Base-by-base conservation (phyloP, 2,888 invertebrate genomes). In the Cryptus armator region DNA sequence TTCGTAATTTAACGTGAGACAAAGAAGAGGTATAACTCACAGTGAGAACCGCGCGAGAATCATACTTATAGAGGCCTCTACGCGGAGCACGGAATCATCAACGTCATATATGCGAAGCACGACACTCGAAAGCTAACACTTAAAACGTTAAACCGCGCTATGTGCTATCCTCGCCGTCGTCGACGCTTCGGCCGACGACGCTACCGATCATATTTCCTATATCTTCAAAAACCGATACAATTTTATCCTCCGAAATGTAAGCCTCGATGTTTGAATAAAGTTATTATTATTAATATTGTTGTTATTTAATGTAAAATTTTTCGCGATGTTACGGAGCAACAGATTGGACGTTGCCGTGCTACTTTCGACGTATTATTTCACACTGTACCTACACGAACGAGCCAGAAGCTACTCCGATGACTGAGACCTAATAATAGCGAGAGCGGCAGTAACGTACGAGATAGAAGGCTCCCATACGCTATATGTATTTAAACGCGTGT, bases 371-470 rank as follows among this genome's bases (percentile, higher is more conserved):
- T 76, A 79, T 76, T 84, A 74, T 84, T 82, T 76, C 67, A 84
- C 86, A 86, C 84, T 84, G 84, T 79, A 46, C 68, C 9, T 46
- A 68, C 76, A 51, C 82, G 64, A 79, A 44, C 81, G 74, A 74
- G 81, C 71, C 81, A 81, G 84, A 81, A 84, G 81, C 86, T 85
- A 89, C 88, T 86, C 83, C 90, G 91, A 92, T 92, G 92, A 93
- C 93, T 91, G 91, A 88, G 89, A 86, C 90, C 92, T 92, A 92
- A 93, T 92, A 92, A 93, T 93, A 92, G 92, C 89, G 81, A 85
- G 92, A 89, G 81, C 83, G 72, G 79, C 82, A 82, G 71, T 71
- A 66, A 76, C 76, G 66, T 76, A 66, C 37, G 59, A n/a, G 48
- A 48, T 14, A 51, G 76, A 64, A 48, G 48, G 53, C 46, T 64